Evolutionary conservation across 2,888 invertebrate genomes (phyloP).

Genomic region (Caenorhabditis macrosperma): DNA sequence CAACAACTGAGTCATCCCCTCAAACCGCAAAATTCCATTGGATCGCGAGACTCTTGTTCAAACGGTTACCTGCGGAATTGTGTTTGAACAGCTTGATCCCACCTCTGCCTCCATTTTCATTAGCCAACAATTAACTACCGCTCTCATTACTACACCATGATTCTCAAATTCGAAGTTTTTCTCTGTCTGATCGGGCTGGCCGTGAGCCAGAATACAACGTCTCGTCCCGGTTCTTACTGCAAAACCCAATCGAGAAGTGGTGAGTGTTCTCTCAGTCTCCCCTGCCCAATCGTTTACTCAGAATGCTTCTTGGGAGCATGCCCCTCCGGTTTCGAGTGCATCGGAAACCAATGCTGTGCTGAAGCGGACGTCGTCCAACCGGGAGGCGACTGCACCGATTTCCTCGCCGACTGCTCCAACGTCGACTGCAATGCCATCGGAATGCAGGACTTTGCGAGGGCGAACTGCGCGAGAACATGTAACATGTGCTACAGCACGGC

Average conservation of each 20-base stretch:
- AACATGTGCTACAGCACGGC: conserved; percentile 58
- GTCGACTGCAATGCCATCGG: conserved; percentile 53
- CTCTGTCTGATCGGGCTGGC: conserved; percentile 28
- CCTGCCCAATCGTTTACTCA: too few relatives aligned
- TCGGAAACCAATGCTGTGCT: conserved; percentile 55
- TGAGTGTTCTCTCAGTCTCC: too few relatives aligned
- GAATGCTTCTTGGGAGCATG: conserved; percentile 64
- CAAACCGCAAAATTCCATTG: not conserved
- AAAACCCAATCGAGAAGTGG: conserved; percentile 41
- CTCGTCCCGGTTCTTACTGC: conserved; percentile 32
- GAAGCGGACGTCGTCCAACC: conserved; percentile 51
- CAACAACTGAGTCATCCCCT: conserved; percentile 21
- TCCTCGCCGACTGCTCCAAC: conserved; percentile 44
- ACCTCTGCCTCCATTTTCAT: conserved; percentile 3
- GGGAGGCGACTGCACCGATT: conserved; percentile 57
- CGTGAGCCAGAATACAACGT: conserved; percentile 30
- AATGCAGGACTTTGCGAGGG: conserved; percentile 61
- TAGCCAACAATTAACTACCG: conserved; percentile 13
- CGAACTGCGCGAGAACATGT: conserved; percentile 63
- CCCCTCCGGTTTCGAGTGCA: conserved; percentile 54
- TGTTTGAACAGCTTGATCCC: conserved; percentile 46
- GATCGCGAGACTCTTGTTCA: conserved; percentile 25
- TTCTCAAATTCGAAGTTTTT: conserved; percentile 22
- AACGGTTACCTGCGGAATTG: conserved; percentile 24
- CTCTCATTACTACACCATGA: conserved; percentile 24